Base-by-base conservation (phyloP, 2,797 vertebrate genomes). In the Anniella stebbinsi region DNA sequence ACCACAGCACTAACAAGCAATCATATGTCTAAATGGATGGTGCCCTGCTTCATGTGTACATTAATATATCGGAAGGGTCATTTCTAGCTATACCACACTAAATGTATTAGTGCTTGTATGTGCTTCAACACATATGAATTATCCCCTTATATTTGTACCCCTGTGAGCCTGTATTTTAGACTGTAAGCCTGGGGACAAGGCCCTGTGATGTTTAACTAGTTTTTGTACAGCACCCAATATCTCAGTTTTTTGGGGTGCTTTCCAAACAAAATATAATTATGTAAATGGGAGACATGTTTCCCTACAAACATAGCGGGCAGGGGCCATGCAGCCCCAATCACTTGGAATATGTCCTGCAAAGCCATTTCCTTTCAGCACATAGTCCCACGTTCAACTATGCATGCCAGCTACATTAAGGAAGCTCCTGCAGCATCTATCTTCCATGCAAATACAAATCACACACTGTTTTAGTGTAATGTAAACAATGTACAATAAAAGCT, bases 381-480 rank as follows among this genome's bases (percentile, higher is more conserved):
- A 30, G 51, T 57, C 30, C 60, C 18, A 60, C 17, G 11, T 51
- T 67, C 88, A 51, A 18, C 41, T 73, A 51, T 60, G 0, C 75
- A 83, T 54, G 28, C 25, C 12, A 67, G 41, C 28, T 33, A 4
- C 45, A 41, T 3, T 80, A 70, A 70, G 66, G 83, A 89, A 80
- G 18, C 4, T 36, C 51, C 30, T 84, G 21, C 28, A 25, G 21
- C 66, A n/a, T 45, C 28, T n/a, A 33, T 60, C 28, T 80, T 63
- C 72, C 21, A n/a, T 73, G 75, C 21, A 89, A 66, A 88, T 48
- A 75, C 33, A n/a, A 88, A 88, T 28, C 38, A 81, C 66, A 45
- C 83, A 54, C 41, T 23, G 41, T 36, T 81, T 63, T 87, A 54
- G 15, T 23, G 33, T 54, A 45, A 90, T 15, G 33, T 51, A 81